These are phyloP conservation scores for Calyptomena viridis DNA, from an alignment of 2,113 vertebrate genomes.

Conservation along the genomic window DNA sequence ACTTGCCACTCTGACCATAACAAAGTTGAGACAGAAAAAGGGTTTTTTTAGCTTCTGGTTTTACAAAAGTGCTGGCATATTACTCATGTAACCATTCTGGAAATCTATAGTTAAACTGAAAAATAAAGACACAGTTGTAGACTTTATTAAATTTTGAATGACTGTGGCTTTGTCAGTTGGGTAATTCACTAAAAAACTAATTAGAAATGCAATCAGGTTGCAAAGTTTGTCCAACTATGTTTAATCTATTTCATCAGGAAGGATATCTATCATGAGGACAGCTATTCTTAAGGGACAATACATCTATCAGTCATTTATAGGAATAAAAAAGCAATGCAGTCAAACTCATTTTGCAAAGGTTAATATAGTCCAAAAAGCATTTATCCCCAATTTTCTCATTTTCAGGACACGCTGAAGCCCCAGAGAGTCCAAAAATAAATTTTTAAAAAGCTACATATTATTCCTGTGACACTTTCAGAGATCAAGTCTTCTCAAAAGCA, in stretches of 20 bases:
- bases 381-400: conserved; percentile 41
- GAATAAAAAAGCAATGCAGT: conserved; percentile 59
- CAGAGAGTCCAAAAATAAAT: conserved; percentile 37
- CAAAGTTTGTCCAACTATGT: conserved; percentile 47
- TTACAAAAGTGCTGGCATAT: neutral
- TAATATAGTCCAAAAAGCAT: conserved; percentile 67
- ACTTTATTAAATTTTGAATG: neutral
- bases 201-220: conserved; percentile 60
- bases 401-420: conserved; percentile 58
- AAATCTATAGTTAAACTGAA: neutral
- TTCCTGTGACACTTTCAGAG: conserved; percentile 2
- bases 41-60: neutral
- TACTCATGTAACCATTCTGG: neutral
- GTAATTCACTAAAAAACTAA: conserved; percentile 59
- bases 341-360: conserved; percentile 68
- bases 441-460: neutral
- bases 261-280: conserved; percentile 14
- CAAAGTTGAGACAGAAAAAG: neutral
- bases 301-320: conserved; percentile 20
- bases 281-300: conserved; percentile 50
- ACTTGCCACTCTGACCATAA: neutral
- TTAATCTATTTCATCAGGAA: conserved; percentile 57
- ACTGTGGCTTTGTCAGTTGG: neutral
- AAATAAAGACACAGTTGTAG: neutral
- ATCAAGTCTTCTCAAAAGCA: neutral